phyloP scores from a whole-genome alignment of 2,888 invertebrate species.

The Eupithecia dodoneata region DNA sequence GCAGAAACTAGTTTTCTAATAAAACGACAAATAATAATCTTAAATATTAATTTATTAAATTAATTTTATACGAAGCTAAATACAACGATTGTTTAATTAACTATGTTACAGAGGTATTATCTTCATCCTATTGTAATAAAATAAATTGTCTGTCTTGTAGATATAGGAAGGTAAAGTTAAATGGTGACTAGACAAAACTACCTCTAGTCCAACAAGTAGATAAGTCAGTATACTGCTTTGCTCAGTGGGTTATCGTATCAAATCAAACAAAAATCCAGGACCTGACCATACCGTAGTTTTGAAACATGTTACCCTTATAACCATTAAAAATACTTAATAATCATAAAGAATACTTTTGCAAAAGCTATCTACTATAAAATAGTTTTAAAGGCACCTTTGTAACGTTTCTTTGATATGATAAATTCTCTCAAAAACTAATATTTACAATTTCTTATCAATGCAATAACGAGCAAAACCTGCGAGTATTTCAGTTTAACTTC shows the following conservation, averaged over 20 bases:
- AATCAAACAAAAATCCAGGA: background rate
- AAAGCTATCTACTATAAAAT: slow-evolving; percentile 61
- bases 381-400: slow-evolving; percentile 46
- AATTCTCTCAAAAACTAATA: slow-evolving; percentile 54
- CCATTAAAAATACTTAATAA: background rate
- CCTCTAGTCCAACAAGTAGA: slow-evolving; percentile 1
- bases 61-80: background rate
- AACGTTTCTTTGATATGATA: slow-evolving; percentile 48
- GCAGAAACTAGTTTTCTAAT: background rate
- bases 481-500: background rate
- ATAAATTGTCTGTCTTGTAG: slow-evolving; percentile 3
- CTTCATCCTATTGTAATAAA: slow-evolving; percentile 18
- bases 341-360: background rate
- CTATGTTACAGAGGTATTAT: slow-evolving; percentile 36
- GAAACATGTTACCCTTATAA: background rate
- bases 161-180: background rate
- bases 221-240: background rate
- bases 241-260: background rate
- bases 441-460: slow-evolving; percentile 53
- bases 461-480: slow-evolving; percentile 1
- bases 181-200: slow-evolving; percentile 54
- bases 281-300: background rate
- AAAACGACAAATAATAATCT: slow-evolving; percentile 18
- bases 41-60: slow-evolving; percentile 32
- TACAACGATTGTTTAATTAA: slow-evolving; percentile 23